phyloP scores from a whole-genome alignment of 2,797 vertebrate genomes.

The Epinephelus awoara region DNA sequence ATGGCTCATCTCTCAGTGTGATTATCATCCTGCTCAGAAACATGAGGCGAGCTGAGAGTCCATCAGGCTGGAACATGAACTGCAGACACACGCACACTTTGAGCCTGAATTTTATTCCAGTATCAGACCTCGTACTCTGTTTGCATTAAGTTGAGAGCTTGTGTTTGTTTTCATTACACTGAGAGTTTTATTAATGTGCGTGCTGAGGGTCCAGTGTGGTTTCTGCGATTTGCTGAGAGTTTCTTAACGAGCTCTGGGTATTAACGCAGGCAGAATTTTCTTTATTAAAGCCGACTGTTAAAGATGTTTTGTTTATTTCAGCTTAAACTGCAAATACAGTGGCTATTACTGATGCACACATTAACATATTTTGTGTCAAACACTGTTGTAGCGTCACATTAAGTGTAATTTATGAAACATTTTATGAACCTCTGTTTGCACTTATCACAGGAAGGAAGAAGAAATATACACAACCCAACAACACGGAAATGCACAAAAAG shows the following conservation, averaged over 20 bases:
- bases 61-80: too few species aligned
- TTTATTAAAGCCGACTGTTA: conserved; percentile 12
- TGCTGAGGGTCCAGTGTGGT: not conserved
- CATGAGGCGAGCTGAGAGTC: too few species aligned
- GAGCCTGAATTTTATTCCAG: not conserved
- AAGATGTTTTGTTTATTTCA: conserved; percentile 12
- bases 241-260: conserved; percentile 36
- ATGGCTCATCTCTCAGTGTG: too few species aligned
- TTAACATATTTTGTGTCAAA: not conserved
- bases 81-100: too few species aligned
- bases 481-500: not conserved
- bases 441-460: not conserved
- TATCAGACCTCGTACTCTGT: not conserved
- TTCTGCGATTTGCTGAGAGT: conserved; percentile 22
- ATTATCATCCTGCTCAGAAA: too few species aligned
- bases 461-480: not conserved
- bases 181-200: conserved; percentile 20
- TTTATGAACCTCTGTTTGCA: conserved; percentile 2
- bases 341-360: not conserved
- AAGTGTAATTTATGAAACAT: conserved; percentile 1
- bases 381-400: not conserved
- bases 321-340: conserved; percentile 10
- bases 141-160: not conserved
- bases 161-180: conserved; percentile 13
- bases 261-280: conserved; percentile 7